phyloP scores from a whole-genome alignment of 1,140 invertebrate genomes.

The Theocolax elegans region DNA sequence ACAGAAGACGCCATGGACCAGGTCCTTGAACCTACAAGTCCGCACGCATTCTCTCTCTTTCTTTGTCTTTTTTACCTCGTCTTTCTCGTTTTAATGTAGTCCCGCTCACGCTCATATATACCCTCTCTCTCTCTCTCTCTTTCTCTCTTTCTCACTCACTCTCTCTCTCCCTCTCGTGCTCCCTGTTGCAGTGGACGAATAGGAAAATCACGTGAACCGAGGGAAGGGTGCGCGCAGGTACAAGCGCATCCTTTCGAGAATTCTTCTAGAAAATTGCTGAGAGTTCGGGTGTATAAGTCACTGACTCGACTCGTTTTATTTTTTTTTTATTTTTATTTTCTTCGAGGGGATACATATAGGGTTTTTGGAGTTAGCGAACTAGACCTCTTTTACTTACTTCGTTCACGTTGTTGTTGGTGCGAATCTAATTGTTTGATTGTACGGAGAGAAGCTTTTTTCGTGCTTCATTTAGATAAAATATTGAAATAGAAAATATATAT shows the following conservation, averaged over 20 bases:
- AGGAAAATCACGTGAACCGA: constrained; percentile 14
- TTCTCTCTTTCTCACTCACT: not conserved
- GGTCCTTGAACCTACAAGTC: constrained; percentile 41
- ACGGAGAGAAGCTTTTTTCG: too few species aligned
- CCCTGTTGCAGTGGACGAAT: too few species aligned
- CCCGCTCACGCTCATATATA: not conserved
- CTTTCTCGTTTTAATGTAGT: constrained; percentile 30
- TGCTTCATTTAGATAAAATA: too few species aligned
- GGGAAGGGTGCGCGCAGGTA: not conserved
- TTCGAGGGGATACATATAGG: too few species aligned
- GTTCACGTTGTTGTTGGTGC: too few species aligned
- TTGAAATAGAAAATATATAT: too few species aligned
- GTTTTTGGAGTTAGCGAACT: too few species aligned
- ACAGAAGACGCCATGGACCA: constrained; percentile 28
- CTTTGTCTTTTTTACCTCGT: constrained; percentile 29
- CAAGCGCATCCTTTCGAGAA: constrained; percentile 1
- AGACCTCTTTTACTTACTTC: too few species aligned
- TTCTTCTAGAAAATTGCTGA: constrained; percentile 2
- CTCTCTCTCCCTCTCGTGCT: not conserved
- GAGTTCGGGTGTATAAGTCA: constrained; percentile 7
- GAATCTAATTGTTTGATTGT: too few species aligned
- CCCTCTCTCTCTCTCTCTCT: not conserved
- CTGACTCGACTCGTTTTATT: too few species aligned
- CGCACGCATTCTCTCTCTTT: constrained; percentile 34
- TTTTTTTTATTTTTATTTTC: too few species aligned